Evolutionary conservation across 2,113 vertebrate genomes (phyloP), one percentile per base, ranked within the genome.

Genomic region (Taurulus bubalis): DNA sequence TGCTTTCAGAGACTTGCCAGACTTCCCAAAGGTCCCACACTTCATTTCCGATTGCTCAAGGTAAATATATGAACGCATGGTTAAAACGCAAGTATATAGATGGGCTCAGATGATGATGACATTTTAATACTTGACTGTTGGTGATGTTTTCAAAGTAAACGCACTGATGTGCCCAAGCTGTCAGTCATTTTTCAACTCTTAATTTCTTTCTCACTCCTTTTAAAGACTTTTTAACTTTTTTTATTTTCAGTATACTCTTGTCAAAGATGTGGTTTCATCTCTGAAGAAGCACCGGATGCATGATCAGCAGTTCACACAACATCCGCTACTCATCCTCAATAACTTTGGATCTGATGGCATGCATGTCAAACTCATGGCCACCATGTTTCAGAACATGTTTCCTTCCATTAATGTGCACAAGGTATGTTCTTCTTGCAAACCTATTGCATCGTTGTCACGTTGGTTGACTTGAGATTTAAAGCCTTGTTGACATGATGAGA

Each of bases 341-440:
- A 98, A 97, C 84, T 98, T 98, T 10, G 96, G 97, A 0, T 84
- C 91, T 0, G 95, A 95, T 0, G 96, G 97, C 79, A 98, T 98
- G 95, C 97, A 99, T 0, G 58, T 98, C 78, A 98, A 98, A 87
- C 94, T 99, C 45, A 98, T 97, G 96, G 96, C 97, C 76, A 96
- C 94, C 75, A 97, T 98, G 96, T 97, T 98, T 87, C 98, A 99
- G 89, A 96, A 98, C 90, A 96, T 98, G 95, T 97, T 99, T 24
- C 97, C 97, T 0, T 96, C 97, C 69, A 97, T 99, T 87, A 99
- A 98, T 0, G 97, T 99, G 66, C 96, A 98, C 87, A 96, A 92
- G 95, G 98, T 98, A 77, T 2, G 90, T 60, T 16, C 42, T 20
- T 11, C 4, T 26, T 22, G 16, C 0, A 1, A 1, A 62, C 22